Base-by-base conservation (phyloP, 2,797 vertebrate species). In the Gymnocypris eckloni region DNA sequence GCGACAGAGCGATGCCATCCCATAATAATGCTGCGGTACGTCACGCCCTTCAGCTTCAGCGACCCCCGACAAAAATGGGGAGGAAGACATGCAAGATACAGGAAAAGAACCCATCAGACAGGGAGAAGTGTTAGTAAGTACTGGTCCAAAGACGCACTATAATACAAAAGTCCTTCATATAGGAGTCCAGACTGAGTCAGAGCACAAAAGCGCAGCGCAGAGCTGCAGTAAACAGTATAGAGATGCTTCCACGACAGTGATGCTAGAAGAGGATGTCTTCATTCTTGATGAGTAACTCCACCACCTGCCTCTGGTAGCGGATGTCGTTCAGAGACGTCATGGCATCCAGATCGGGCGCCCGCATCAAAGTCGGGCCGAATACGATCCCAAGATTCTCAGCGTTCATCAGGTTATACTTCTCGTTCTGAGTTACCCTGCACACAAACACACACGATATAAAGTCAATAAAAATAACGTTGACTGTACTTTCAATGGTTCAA, bases 231-330 rank as follows among this genome's bases (percentile, higher is more conserved):
- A 93, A 59, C 56, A 25, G 33, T 79, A 13, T 22, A 22, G 28
- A 90, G 92, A 93, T 75, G 95, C 75, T 76, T 88, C 87, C 87
- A 80, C 85, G 39, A 43, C 33, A 22, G 71, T 39, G 25, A 39
- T 18, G 56, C 95, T 93, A 99, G 95, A 99, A 99, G 94, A 99
- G 97, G 94, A 96, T 95, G 85, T 99, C 97, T 94, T 97, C 98
- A 2, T 99, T 98, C 93, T 99, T 99, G 92, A 99, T 99, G 91
- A 99, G 98, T 91, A 96, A 95, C 95, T 99, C 98, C 93, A 99
- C 98, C 95, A 99, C 98, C 92, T 98, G 98, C 92, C 98, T 97
- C 95, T 99, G 98, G 93, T 98, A 97, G 89, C 98, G 97, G 93
- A 99, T 98, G 93, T 99, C 98, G 1, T 99, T 99, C 91, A 99